Evolutionary conservation across 2,797 vertebrate genomes (phyloP).

Genomic region (Tauraco hartlaubi): DNA sequence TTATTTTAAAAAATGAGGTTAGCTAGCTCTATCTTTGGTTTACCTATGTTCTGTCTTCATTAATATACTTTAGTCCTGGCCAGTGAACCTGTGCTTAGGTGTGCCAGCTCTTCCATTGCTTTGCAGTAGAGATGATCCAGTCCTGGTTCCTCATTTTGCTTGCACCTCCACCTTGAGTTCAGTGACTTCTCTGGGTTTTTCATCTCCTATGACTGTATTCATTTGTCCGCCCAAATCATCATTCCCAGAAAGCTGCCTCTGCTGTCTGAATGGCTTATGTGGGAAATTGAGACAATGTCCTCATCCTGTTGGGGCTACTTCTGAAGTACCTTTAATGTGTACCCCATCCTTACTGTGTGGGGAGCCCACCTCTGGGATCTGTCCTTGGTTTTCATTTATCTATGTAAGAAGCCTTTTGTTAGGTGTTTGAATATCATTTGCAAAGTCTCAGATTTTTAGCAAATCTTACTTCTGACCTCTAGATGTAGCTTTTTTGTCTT

Average conservation of each 20-base stretch:
- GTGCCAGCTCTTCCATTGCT: background rate
- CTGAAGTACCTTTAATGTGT: background rate
- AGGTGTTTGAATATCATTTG: background rate
- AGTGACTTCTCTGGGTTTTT: background rate
- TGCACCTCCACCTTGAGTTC: background rate
- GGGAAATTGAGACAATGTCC: background rate
- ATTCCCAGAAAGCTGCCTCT: background rate
- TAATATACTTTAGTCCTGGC: background rate
- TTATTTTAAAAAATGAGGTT: slow-evolving; percentile 35
- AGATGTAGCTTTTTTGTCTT: background rate
- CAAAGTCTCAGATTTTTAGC: background rate
- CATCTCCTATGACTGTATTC: background rate
- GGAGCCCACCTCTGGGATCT: background rate
- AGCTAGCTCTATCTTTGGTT: background rate
- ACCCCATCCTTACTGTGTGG: background rate
- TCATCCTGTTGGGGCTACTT: background rate
- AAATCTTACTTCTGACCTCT: background rate
- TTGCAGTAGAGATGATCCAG: background rate
- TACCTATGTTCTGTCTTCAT: background rate
- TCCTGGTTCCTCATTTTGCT: background rate
- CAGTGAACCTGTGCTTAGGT: background rate
- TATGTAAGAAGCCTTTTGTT: background rate
- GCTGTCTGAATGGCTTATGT: background rate
- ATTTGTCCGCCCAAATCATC: background rate
- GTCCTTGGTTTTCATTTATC: background rate